Evolutionary conservation across 2,888 invertebrate species (phyloP).

Genomic region (Chloromyia formosa): DNA sequence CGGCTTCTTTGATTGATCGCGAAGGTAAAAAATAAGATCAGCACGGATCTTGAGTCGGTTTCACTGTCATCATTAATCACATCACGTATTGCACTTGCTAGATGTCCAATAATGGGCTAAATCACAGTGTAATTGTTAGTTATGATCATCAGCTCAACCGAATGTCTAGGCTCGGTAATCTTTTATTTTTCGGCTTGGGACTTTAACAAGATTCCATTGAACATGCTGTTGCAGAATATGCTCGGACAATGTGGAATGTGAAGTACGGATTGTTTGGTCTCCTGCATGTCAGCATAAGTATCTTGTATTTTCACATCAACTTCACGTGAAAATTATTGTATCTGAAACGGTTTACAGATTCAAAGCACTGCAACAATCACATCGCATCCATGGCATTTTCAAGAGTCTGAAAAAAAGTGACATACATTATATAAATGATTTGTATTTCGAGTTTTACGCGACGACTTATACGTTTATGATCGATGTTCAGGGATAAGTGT

Average conservation of each 20-base stretch:
- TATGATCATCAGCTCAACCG: neutral
- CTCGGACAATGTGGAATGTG: neutral
- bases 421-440: conserved; percentile 25
- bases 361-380: neutral
- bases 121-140: conserved; percentile 34
- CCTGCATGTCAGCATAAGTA: neutral
- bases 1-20: neutral
- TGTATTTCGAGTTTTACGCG: neutral
- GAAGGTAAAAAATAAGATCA: neutral
- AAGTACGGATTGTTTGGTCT: neutral
- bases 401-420: conserved; percentile 16
- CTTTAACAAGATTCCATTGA: conserved; percentile 5
- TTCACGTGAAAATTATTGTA: neutral
- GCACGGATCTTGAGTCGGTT: neutral
- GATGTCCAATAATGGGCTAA: conserved; percentile 33
- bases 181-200: no score
- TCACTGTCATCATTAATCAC: conserved; percentile 28
- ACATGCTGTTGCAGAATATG: neutral
- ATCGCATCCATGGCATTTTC: neutral
- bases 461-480: conserved; percentile 3
- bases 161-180: neutral
- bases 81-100: conserved; percentile 36
- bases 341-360: neutral
- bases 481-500: conserved; percentile 10
- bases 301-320: neutral